Evolutionary conservation across 2,888 invertebrate genomes (phyloP).

Genomic region (Sphaeridia pumilis): DNA sequence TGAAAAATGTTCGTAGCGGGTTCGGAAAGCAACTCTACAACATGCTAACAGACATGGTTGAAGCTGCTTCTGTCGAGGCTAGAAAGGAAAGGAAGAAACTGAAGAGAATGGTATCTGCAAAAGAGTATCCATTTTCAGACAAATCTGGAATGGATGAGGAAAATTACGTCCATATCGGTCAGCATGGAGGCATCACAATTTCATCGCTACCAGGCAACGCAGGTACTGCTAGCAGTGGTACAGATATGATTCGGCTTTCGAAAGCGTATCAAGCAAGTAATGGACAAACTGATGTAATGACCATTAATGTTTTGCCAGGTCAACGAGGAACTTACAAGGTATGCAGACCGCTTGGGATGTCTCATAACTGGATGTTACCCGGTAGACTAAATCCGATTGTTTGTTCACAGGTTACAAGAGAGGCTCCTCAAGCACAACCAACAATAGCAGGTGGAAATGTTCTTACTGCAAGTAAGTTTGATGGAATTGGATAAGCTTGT

Average conservation of each 20-base stretch:
- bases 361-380: too few relatives aligned
- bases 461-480: constrained; percentile 13
- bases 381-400: too few relatives aligned
- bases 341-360: background rate
- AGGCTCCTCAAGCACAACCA: background rate
- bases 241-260: constrained; percentile 9
- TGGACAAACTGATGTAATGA: constrained; percentile 12
- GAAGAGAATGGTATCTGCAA: constrained; percentile 11
- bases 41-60: constrained; percentile 21
- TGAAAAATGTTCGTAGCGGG: constrained; percentile 20
- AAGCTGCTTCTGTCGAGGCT: constrained; percentile 13
- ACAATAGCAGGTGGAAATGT: constrained; percentile 5
- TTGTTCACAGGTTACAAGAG: constrained; percentile 5
- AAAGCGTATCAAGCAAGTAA: background rate
- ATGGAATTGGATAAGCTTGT: too few relatives aligned
- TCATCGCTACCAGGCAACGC: constrained; percentile 4
- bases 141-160: background rate
- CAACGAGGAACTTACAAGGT: constrained; percentile 13
- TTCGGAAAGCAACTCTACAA: constrained; percentile 30
- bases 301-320: constrained; percentile 10
- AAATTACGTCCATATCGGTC: background rate
- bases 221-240: background rate
- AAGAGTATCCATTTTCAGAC: constrained; percentile 12
- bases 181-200: constrained; percentile 5
- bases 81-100: constrained; percentile 15